Evolutionary conservation across 1,140 invertebrate genomes (phyloP), one percentile per base, ranked within the genome.

Genomic region (Tenebrio molitor): DNA sequence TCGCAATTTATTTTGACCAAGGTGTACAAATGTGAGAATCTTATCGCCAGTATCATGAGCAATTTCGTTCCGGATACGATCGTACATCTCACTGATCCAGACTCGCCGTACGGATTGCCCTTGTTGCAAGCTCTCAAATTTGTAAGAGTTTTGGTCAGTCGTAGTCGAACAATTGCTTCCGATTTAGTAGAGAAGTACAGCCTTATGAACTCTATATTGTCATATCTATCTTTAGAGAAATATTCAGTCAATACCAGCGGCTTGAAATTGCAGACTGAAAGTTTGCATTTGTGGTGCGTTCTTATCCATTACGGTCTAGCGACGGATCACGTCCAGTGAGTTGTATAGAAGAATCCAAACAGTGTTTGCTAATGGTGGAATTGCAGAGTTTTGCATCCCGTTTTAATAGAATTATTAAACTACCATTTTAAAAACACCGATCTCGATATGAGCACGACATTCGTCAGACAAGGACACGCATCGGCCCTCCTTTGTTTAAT

Each of bases 181-280:
- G 41, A 76, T 46, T 75, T 83, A 16, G 67, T 80, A 1, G 71
- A 75, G 3, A 79, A 78, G 78, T 86, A 85, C 82, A 79, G 83
- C 68, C 77, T 88, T 36, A 71, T 87, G 53, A 81, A 84, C 73
- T 81, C 84, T 10, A 77, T 88, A 53, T 77, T 83, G 36, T 79
- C 78, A 17, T 88, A 87, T 76, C 80, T 88, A 19, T 80, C 81
- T 46, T 84, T 83, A 72, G 85, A 86, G 23, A 78, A 46, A 46
- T 78, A 81, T 63, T 81, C 85, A 4, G 79, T 83, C 73, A 84
- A 86, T 39, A 83, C 81, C 10, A 84, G 84, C 77, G 84, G 85
- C 8, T 73, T 88, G 29, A 84, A 85, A 64, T 82, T 91, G 71
- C 89, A 90, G 81, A 88, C 87, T 8, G 89, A 91, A 84, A 82